Base-by-base conservation (phyloP, 2,888 invertebrate species). In the Drymonia ruficornis region DNA sequence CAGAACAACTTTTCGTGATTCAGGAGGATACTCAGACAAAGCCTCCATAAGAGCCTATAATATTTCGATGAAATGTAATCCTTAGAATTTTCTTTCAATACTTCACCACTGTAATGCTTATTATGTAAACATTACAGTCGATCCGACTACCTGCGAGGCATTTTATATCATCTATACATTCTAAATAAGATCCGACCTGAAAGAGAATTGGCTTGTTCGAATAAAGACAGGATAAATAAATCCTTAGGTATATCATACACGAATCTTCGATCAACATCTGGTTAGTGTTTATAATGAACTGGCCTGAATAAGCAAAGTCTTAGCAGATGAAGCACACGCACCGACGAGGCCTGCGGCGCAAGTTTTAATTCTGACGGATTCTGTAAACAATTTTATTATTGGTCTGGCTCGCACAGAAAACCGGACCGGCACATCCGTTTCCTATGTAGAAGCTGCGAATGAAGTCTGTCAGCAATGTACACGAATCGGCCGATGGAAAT, bases 331-430 rank as follows among this genome's bases (percentile, higher is more conserved):
- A 61, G 67, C 60, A 63, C 67, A 63, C 58, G 62, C 58, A 63
- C 54, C 55, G 50, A 53, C 51, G 59, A 59, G 64, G 63, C 71
- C 59, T 61, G 64, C 75, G 76, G 65, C 80, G 74, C 78, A 79
- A 78, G 82, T 83, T 86, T 83, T 83, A 80, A 81, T 80, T 82
- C 80, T 66, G 75, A 77, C 76, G 69, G 73, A 70, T 76, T 74
- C 59, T 79, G 76, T 86, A 87, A 86, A 87, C 85, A 87, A 71
- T 72, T 76, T 70, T 80, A 76, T 80, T 76, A 76, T 78, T 73
- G 70, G 73, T 76, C 66, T 68, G 70, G 64, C 73, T 69, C 61
- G 71, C 67, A 36, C 53, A 52, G 61, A 59, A 75, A 76, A 75
- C 63, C 67, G 65, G 63, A 77, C 82, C 75, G 77, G 78, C 82